phyloP scores from a whole-genome alignment of 2,888 invertebrate genomes.

The Lasioglossum calceatum region DNA sequence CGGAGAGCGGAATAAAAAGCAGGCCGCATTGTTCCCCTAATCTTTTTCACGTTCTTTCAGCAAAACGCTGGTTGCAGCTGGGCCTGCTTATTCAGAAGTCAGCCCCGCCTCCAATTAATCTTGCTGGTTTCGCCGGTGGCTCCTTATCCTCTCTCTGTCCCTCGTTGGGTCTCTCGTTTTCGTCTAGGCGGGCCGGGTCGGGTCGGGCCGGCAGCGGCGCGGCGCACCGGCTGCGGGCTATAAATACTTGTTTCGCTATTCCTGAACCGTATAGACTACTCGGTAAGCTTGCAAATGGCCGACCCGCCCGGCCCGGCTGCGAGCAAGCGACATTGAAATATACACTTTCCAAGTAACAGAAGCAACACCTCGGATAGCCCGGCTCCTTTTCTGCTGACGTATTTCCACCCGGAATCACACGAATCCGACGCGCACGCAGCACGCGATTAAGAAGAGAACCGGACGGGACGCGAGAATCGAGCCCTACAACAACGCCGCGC shows the following conservation, averaged over 20 bases:
- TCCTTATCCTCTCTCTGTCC: slow-evolving; percentile 45
- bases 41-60: slow-evolving; percentile 50
- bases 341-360: slow-evolving; percentile 65
- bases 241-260: slow-evolving; percentile 69
- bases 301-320: slow-evolving; percentile 32
- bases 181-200: background rate
- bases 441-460: slow-evolving; percentile 17
- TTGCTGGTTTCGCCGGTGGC: slow-evolving; percentile 36
- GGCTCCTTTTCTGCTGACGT: slow-evolving; percentile 39
- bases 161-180: slow-evolving; percentile 24
- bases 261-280: slow-evolving; percentile 61
- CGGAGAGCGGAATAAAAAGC: slow-evolving; percentile 23
- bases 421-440: slow-evolving; percentile 4
- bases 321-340: slow-evolving; percentile 61
- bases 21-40: slow-evolving; percentile 45
- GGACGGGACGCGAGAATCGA: background rate
- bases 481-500: background rate
- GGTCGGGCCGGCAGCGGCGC: background rate
- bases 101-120: slow-evolving; percentile 54
- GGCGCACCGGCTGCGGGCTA: slow-evolving; percentile 51
- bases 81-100: slow-evolving; percentile 52
- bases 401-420: slow-evolving; percentile 44
- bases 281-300: slow-evolving; percentile 65
- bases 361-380: slow-evolving; percentile 56
- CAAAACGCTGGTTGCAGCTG: slow-evolving; percentile 42